phyloP scores from a whole-genome alignment of 1,140 invertebrate genomes.

The Dreissena polymorpha region DNA sequence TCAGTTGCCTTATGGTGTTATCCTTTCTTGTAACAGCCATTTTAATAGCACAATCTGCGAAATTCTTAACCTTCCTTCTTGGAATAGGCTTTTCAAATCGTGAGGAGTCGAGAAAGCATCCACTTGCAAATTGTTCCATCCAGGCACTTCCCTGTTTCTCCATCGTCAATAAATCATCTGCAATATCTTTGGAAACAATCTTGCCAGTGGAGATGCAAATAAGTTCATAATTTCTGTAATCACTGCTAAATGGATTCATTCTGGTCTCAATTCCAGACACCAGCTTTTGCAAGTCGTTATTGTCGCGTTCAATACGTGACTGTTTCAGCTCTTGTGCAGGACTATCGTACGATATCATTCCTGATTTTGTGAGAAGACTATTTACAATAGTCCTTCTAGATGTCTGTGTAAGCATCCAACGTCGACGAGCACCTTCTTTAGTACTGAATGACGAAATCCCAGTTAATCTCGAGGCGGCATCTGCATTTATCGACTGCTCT shows the following conservation, averaged over 20 bases:
- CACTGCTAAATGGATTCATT: slow-evolving; percentile 7
- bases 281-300: slow-evolving; percentile 1
- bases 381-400: slow-evolving; percentile 2
- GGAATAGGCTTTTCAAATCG: slow-evolving; percentile 1
- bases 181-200: slow-evolving; percentile 13
- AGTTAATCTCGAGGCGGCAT: slow-evolving; percentile 57
- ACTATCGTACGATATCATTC: background rate
- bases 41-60: background rate
- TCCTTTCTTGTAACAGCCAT: background rate
- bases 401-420: slow-evolving; percentile 57
- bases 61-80: slow-evolving; percentile 7
- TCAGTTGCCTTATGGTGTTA: slow-evolving; percentile 1
- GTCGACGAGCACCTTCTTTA: slow-evolving; percentile 1
- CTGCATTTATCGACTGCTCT: slow-evolving; percentile 61
- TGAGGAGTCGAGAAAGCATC: slow-evolving; percentile 6
- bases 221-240: slow-evolving; percentile 12
- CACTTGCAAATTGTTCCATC: slow-evolving; percentile 15
- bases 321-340: slow-evolving; percentile 3
- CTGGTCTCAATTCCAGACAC: background rate
- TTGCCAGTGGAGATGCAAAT: slow-evolving; percentile 23
- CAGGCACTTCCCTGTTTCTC: background rate
- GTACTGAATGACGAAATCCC: slow-evolving; percentile 42
- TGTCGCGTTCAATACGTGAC: slow-evolving; percentile 10
- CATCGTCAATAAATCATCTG: background rate
- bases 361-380: slow-evolving; percentile 8